Base-by-base conservation (phyloP, 35 echinoderm and acorn worm species). In the Hemicentrotus pulcherrimus region DNA sequence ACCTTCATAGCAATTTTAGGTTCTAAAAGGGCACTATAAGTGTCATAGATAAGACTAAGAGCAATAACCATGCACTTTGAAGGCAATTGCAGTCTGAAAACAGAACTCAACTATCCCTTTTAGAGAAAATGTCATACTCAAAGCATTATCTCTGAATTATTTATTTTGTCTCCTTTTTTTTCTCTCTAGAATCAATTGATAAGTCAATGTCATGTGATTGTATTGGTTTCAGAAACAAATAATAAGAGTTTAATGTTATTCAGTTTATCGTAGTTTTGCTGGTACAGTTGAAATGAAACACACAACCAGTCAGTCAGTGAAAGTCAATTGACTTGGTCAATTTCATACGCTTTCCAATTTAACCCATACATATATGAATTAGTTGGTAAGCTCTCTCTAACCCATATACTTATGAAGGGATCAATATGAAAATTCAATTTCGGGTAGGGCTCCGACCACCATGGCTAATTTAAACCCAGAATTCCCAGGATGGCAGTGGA, bases 361-460 rank as follows among this genome's bases (percentile, higher is more conserved):
- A 78, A 28, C 22, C 65, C 19, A 78, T 78, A 28, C 65, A 22
- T 78, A 55, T 55, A 28, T 78, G 65, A 78, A 78, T 78, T 78
- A 78, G 65, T 4, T 78, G 22, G 65, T 30, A 78, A 28, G 22
- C 65, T 78, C 65, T 78, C 65, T 78, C 19, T 22, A 78, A 30
- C 65, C 65, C 65, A 78, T 8, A 8, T n/a, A 78, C 65, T 78
- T 78, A 78, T 6, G 18, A 78, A n/a, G 65, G 28, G 65, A 78
- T 78, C 65, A 78, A 78, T n/a, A 78, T 78, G 65, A 78, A 78
- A 78, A 78, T 78, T 78, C 65, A n/a, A 78, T 78, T 28, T 78
- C 22, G n/a, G 35, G 1, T 41, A 41, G 65, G 5, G 19, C 65
- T 28, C 65, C 35, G 35, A 3, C 35, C 65, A 78, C n/a, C 65